Base-by-base conservation (phyloP, 2,888 invertebrate species). In the Idaea biselata region DNA sequence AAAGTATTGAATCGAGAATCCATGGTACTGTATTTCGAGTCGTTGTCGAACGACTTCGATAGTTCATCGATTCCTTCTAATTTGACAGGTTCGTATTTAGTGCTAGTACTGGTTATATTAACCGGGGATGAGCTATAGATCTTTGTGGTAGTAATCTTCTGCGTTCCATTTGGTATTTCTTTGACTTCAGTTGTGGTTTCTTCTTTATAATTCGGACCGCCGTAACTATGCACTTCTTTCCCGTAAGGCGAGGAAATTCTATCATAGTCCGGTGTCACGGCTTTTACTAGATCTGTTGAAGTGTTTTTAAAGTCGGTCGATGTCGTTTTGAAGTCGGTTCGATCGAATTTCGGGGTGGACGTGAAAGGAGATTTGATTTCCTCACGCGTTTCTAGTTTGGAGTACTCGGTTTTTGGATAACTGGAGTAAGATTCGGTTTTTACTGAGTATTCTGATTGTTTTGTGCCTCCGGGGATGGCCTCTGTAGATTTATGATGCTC, bases 101-200 rank as follows among this genome's bases (percentile, higher is more conserved):
- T 93, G 66, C 83, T 93, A 0, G 93, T 93, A 5, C 87, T 91
- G 0, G 88, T 93, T 8, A 93, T 76, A 60, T 93, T 93, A 0
- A 93, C 93, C 0, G 94, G 94, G 0, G 93, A 93, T 0, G 94
- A 94, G 63, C 93, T 92, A 76, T 93, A 94, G 0, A 94, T 89
- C 63, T 94, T 94, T 0, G 94, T 94, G 0, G 93, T 94, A 0
- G 94, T 93, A 0, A 94, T 88, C 65, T 94, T 94, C 59, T 94
- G 88, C 0, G 92, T 93, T 0, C 93, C 94, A 53, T 94, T 94
- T 0, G 94, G 94, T 58, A 93, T 87, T 53, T 90, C 88, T 64
- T 93, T 94, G 0, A 91, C 93, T 62, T 94, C 94, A 0, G 93
- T 93, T 0, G 87, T 93, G 0, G 93, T 93, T 73, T 93, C 93